Percentiles rank a stretch among this genome's conserved stretches.
phyloP scores from a whole-genome alignment of 2,797 vertebrate species.

The Typhlichthys eigenmanni region DNA sequence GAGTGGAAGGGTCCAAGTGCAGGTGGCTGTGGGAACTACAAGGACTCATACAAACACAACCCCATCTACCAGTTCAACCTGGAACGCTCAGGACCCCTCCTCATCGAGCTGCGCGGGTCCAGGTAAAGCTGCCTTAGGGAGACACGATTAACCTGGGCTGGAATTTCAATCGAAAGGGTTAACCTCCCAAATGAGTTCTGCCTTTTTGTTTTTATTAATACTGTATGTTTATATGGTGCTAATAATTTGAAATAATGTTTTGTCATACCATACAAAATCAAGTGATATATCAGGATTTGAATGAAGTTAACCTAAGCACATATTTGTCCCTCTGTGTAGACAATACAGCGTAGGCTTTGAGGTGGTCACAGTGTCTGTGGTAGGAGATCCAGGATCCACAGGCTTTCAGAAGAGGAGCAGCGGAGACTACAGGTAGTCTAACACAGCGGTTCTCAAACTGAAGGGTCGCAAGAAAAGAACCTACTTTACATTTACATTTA shows the following conservation, averaged over 20 bases:
- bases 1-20: slow-evolving; percentile 93
- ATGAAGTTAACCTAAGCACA: too few relatives aligned
- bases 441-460: background rate
- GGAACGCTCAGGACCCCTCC: slow-evolving; percentile 88
- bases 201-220: too few relatives aligned
- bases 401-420: slow-evolving; percentile 88
- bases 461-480: too few relatives aligned
- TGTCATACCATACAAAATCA: too few relatives aligned
- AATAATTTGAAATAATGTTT: too few relatives aligned
- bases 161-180: too few relatives aligned
- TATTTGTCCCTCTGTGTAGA: slow-evolving; percentile 63
- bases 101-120: slow-evolving; percentile 92
- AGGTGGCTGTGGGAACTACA: slow-evolving; percentile 96
- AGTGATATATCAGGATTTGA: too few relatives aligned
- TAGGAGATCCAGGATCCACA: slow-evolving; percentile 81
- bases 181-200: too few relatives aligned
- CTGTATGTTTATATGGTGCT: too few relatives aligned
- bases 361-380: slow-evolving; percentile 82
- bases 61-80: slow-evolving; percentile 92
- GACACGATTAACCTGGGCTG: too few relatives aligned
- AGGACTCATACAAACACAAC: slow-evolving; percentile 91
- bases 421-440: slow-evolving; percentile 90
- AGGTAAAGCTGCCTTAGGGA: slow-evolving; percentile 78
- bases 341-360: slow-evolving; percentile 98
- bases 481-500: too few relatives aligned